Percentiles rank a stretch among this genome's conserved stretches.
These are phyloP conservation scores for Morelia viridis DNA, from an alignment of 2,797 vertebrate species.

Conservation along the genomic window DNA sequence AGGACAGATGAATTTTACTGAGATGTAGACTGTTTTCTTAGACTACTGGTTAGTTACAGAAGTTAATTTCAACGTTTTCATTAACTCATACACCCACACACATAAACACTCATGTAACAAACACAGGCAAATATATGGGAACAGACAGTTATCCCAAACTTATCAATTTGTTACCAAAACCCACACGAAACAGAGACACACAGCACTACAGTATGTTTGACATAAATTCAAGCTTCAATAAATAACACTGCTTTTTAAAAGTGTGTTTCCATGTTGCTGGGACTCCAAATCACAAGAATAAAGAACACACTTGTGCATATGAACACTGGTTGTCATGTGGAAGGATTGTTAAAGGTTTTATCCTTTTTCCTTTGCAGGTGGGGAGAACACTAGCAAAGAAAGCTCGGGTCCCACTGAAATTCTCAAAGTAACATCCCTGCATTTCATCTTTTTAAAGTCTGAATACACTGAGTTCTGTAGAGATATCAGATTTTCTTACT, in stretches of 20 bases:
- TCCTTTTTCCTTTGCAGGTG: background rate
- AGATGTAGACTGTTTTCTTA: background rate
- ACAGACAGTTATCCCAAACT: background rate
- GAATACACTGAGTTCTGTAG: background rate
- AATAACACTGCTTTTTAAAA: background rate
- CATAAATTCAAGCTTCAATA: background rate
- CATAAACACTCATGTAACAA: background rate
- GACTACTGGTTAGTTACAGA: background rate
- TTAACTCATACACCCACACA: background rate
- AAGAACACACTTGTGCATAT: background rate
- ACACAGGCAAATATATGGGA: background rate
- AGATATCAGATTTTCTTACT: background rate
- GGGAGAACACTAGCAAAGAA: background rate
- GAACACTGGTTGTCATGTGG: background rate
- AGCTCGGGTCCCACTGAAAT: background rate
- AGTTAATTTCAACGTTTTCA: background rate
- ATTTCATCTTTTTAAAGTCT: background rate
- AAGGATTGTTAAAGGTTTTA: background rate
- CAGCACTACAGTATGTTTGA: background rate
- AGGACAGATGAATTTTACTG: background rate
- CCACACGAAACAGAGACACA: background rate
- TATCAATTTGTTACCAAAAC: background rate
- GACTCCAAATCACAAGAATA: background rate
- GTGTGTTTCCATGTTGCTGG: background rate
- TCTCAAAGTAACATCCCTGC: background rate